phyloP scores from a whole-genome alignment of 2,113 vertebrate genomes.

The Paralichthys olivaceus region DNA sequence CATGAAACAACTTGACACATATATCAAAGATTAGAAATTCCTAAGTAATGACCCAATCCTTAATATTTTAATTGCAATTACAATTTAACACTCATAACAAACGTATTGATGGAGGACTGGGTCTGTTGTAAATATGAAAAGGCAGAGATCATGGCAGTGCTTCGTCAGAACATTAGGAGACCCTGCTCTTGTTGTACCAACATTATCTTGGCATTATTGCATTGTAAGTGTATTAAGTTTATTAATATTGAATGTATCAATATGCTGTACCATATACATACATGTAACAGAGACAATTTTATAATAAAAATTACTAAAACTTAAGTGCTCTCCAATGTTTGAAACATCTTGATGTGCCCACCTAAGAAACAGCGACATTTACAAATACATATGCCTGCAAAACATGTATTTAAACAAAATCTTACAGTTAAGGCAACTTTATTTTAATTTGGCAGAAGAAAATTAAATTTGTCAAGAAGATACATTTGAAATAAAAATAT shows the following conservation, averaged over 20 bases:
- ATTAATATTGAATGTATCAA: conserved; percentile 44
- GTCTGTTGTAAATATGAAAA: not conserved
- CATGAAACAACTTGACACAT: conserved; percentile 24
- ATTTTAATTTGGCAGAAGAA: conserved; percentile 29
- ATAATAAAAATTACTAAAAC: conserved; percentile 40
- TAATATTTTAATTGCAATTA: conserved; percentile 3
- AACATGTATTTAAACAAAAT: conserved; percentile 18
- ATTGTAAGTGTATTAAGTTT: conserved; percentile 49
- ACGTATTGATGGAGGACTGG: not conserved
- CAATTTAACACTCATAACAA: not conserved
- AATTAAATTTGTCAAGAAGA: conserved; percentile 18
- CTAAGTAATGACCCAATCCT: conserved; percentile 14
- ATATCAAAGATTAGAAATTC: conserved; percentile 5
- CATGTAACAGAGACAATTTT: conserved; percentile 26
- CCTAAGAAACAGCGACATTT: not conserved
- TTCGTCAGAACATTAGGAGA: conserved; percentile 15
- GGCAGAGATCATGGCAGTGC: conserved; percentile 7
- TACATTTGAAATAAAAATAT: conserved; percentile 21
- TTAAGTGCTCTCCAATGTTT: conserved; percentile 16
- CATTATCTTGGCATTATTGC: conserved; percentile 39
- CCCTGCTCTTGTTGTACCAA: conserved; percentile 5
- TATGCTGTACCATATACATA: conserved; percentile 60
- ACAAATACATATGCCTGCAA: not conserved
- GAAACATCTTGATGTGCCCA: conserved; percentile 18
- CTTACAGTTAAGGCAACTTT: conserved; percentile 65